Evolutionary conservation across 2,113 vertebrate genomes (phyloP).

Genomic region (Halichoerus grypus): DNA sequence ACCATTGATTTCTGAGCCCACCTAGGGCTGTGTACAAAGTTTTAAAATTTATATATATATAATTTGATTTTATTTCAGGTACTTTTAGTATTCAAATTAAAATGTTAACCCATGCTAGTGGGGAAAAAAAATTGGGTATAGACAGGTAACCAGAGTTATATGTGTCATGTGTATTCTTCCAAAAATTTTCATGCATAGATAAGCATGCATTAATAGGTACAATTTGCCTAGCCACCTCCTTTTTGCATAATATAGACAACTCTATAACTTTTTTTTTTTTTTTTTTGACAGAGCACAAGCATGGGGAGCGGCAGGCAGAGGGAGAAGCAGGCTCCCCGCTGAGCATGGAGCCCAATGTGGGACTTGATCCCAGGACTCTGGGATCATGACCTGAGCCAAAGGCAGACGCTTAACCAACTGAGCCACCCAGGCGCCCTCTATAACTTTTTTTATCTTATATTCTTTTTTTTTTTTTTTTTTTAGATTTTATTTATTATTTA

Average conservation of each 20-base stretch:
- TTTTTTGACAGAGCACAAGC: background rate
- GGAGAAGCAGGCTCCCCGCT: too few relatives aligned
- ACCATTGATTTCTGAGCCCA: background rate
- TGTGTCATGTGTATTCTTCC: background rate
- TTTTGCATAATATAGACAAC: background rate
- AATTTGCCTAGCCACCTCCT: background rate
- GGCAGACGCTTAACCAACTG: too few relatives aligned
- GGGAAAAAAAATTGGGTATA: background rate
- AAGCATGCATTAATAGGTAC: background rate
- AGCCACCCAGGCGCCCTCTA: too few relatives aligned
- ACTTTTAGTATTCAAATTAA: conserved; percentile 33
- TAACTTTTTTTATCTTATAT: background rate
- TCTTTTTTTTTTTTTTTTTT: background rate
- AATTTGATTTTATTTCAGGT: background rate
- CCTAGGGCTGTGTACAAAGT: background rate
- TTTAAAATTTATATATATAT: background rate
- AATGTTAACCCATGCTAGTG: conserved; percentile 8
- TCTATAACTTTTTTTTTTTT: background rate
- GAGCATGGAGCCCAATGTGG: too few relatives aligned
- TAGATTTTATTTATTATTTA: too few relatives aligned
- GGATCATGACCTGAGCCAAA: too few relatives aligned
- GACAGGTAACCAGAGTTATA: background rate
- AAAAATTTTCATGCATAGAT: background rate
- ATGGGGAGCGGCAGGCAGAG: too few relatives aligned
- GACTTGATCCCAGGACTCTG: too few relatives aligned